A percentile compares a stretch with the other conserved stretches of the same genome.
phyloP scores from a whole-genome alignment of 2,888 invertebrate species.

The Rotaria macrura region DNA sequence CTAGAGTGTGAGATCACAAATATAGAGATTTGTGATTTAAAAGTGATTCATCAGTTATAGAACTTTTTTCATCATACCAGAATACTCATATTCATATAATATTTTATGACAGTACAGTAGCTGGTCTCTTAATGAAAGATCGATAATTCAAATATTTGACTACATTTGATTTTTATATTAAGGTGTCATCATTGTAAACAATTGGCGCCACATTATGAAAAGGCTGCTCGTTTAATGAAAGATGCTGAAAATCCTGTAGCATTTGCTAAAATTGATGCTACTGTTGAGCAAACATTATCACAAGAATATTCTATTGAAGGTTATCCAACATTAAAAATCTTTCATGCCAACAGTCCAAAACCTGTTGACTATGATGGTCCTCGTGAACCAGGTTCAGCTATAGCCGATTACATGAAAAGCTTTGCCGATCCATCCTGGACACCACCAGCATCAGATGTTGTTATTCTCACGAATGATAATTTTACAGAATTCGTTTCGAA shows the following conservation, averaged over 20 bases:
- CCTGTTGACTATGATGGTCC: conserved; percentile 44
- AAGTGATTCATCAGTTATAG: too few relatives aligned
- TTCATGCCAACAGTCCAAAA: conserved; percentile 44
- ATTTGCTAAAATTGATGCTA: conserved; percentile 49
- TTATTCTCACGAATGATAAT: conserved; percentile 49
- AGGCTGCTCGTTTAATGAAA: conserved; percentile 40
- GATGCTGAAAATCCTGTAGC: conserved; percentile 38
- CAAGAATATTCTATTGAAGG: conserved; percentile 48
- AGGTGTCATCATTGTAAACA: conserved; percentile 43
- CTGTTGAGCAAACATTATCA: conserved; percentile 53
- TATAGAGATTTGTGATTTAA: too few relatives aligned
- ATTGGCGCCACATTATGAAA: conserved; percentile 41
- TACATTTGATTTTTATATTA: conserved; percentile 36
- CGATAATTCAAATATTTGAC: background rate
- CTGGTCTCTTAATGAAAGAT: background rate
- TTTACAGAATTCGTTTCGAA: conserved; percentile 49
- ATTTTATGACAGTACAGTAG: too few relatives aligned
- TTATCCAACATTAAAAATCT: conserved; percentile 53
- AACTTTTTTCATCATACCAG: too few relatives aligned
- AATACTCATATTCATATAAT: too few relatives aligned
- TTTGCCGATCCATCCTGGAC: conserved; percentile 53
- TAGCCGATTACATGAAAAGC: conserved; percentile 53
- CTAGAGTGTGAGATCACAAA: too few relatives aligned
- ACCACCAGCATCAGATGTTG: conserved; percentile 54
- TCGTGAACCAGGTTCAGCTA: conserved; percentile 45